phyloP scores from a whole-genome alignment of 2,797 vertebrate genomes.

The Passerculus sandwichensis region DNA sequence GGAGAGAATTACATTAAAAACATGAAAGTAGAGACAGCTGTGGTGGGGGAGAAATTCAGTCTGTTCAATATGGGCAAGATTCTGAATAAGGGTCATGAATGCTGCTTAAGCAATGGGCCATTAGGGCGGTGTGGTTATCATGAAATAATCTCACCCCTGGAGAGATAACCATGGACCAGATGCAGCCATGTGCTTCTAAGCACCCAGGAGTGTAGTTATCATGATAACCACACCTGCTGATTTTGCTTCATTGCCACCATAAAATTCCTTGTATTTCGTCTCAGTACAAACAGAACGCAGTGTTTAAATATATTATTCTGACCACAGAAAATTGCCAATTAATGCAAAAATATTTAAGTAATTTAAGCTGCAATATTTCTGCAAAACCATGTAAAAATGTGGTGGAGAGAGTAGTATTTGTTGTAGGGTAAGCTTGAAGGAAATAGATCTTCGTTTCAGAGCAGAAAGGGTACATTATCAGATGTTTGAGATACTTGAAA shows the following conservation, averaged over 20 bases:
- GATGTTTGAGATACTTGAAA: neutral
- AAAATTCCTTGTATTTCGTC: constrained; percentile 29
- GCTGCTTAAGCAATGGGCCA: constrained; percentile 44
- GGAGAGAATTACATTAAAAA: neutral
- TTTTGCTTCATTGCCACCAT: constrained; percentile 20
- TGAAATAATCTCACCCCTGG: constrained; percentile 62
- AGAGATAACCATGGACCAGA: constrained; percentile 64
- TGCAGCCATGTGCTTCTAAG: constrained; percentile 46
- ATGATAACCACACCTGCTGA: constrained; percentile 69
- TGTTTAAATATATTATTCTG: constrained; percentile 51
- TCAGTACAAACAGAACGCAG: constrained; percentile 29
- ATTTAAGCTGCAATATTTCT: neutral
- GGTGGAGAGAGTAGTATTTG: neutral
- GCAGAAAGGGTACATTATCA: neutral
- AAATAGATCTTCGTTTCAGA: neutral
- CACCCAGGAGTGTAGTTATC: constrained; percentile 48
- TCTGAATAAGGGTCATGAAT: constrained; percentile 48
- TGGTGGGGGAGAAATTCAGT: neutral
- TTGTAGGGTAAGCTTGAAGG: neutral
- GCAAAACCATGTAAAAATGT: neutral
- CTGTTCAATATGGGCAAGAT: neutral
- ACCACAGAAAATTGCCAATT: constrained; percentile 64
- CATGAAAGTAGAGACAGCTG: neutral
- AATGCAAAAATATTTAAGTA: constrained; percentile 27
- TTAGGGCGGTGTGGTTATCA: constrained; percentile 34